Conservation (phyloP, 2,113 vertebrate genomes). For the Turnix velox region DNA sequence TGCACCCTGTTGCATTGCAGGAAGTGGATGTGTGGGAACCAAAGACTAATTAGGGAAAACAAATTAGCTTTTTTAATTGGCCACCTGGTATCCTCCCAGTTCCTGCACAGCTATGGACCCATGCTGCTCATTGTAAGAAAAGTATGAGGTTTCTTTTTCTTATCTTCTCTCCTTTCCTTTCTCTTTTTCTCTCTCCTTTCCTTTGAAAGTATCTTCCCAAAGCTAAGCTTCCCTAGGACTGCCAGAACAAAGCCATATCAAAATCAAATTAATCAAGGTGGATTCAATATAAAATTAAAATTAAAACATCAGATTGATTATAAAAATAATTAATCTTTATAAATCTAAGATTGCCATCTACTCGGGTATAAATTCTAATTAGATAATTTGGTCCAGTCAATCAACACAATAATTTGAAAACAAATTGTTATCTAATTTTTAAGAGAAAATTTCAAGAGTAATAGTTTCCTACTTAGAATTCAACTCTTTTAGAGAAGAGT, state of each 20-base stretch:
- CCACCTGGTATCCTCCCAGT: slow-evolving; percentile 38
- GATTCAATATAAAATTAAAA: slow-evolving; percentile 11
- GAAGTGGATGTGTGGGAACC: slow-evolving; percentile 18
- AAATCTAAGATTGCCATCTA: background rate
- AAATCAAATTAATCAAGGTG: background rate
- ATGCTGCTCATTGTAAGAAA: slow-evolving; percentile 9
- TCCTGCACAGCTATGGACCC: background rate
- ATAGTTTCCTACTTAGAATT: background rate
- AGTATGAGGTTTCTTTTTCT: too few relatives aligned
- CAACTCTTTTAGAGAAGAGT: background rate
- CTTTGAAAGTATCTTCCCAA: background rate
- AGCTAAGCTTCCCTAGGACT: background rate
- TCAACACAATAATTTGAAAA: background rate
- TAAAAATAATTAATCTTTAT: background rate
- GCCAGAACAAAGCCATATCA: background rate
- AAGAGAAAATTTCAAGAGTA: background rate
- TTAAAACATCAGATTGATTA: background rate
- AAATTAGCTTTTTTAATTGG: background rate
- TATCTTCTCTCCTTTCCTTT: background rate
- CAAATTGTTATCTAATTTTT: background rate
- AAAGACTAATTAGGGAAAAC: slow-evolving; percentile 21
- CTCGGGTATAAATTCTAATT: background rate
- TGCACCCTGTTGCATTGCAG: background rate
- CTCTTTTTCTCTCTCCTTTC: background rate
- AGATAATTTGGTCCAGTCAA: slow-evolving; percentile 6